phyloP scores from a whole-genome alignment of 1,140 invertebrate genomes.

The Berghia stephanieae region DNA sequence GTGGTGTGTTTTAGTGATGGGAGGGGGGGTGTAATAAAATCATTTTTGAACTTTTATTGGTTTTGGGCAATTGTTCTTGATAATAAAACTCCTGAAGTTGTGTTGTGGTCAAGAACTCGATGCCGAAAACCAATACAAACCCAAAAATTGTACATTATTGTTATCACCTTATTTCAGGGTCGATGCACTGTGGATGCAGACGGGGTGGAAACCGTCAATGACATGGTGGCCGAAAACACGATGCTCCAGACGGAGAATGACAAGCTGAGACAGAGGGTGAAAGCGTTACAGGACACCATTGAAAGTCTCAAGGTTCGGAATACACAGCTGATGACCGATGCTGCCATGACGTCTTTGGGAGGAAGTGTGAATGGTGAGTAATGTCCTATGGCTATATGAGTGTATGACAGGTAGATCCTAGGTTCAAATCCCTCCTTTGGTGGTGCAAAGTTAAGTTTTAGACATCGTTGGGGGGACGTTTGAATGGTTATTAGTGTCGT shows the following conservation, averaged over 20 bases:
- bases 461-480: no score
- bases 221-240: slow-evolving; percentile 96
- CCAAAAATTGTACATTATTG: neutral
- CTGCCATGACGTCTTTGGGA: slow-evolving; percentile 67
- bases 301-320: slow-evolving; percentile 84
- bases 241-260: slow-evolving; percentile 89
- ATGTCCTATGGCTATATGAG: no score
- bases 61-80: no score
- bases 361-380: slow-evolving; percentile 11
- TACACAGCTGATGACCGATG: slow-evolving; percentile 82
- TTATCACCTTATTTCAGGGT: slow-evolving; percentile 73
- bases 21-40: no score
- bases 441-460: no score
- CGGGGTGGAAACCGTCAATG: slow-evolving; percentile 86
- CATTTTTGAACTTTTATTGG: no score
- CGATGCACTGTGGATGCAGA: slow-evolving; percentile 87
- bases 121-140: neutral
- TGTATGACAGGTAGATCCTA: no score
- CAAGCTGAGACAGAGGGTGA: slow-evolving; percentile 85
- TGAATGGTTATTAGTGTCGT: no score
- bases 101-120: no score
- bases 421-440: no score
- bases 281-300: slow-evolving; percentile 94
- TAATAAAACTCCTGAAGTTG: neutral
- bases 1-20: no score